Evolutionary conservation across 2,888 invertebrate species (phyloP), one percentile per base, ranked within the genome.

Genomic region (Lepidocyrtoides sp.): DNA sequence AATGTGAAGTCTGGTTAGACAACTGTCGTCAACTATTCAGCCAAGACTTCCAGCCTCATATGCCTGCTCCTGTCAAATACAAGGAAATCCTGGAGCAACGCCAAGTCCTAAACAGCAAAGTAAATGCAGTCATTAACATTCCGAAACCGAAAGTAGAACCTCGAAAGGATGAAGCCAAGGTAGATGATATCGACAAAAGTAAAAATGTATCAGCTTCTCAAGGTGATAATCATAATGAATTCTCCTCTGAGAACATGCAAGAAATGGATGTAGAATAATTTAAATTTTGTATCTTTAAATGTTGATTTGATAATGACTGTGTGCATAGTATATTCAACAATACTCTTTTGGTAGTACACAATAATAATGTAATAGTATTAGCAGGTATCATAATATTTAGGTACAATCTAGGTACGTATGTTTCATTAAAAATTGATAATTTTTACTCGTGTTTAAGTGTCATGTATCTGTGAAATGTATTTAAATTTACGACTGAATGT

Each of bases 1-100:
- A 97, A 94, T 97, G 97, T 91, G 96, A 97, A 94, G 96, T 96
- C 92, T 99, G 99, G 98, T 96, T 98, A 88, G 98, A 99, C 94
- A 96, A 96, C 91, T 96, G 97, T 93, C 96, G 98, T 91, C 91
- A 92, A 26, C 87, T 87, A 48, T 75, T 93, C 10, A 60, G 10
- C 4, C 32, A 36, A 20, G 89, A 83, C 29, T 91, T 41, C 14
- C 60, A 90, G 36, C 81, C 44, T 4, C 66, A 87, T 57, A 85
- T 84, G 85, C 29, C 88, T 26, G 89, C 90, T 14, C 92, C 91
- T 23, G 83, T 94, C 2, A 92, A 91, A 77, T 57, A 63, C 10
- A 57, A 57, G 26, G 93, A 93, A 60, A 93, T 93, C 77, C 82
- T 92, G 66, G 94, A 94, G 92, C 95, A 96, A 96, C 94, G 92